Conservation (phyloP, 2,797 vertebrate genomes). For the Helarctos malayanus region DNA sequence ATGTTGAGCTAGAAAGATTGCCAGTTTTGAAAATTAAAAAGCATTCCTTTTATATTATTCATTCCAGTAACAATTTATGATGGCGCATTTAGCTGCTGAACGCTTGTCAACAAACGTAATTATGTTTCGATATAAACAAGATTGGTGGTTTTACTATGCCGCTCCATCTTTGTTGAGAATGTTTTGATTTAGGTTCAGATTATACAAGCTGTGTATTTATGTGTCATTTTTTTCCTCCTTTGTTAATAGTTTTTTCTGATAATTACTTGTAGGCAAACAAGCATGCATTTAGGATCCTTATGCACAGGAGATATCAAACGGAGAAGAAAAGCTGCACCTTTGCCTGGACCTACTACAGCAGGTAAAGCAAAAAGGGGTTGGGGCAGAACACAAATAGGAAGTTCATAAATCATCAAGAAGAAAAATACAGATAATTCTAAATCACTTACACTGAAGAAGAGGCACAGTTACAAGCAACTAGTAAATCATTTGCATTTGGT, state of each 20-base stretch:
- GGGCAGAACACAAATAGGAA: slow-evolving; percentile 32
- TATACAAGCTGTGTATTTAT: slow-evolving; percentile 87
- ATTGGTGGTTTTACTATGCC: slow-evolving; percentile 93
- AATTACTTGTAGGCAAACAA: slow-evolving; percentile 97
- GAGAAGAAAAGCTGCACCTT: slow-evolving; percentile 97
- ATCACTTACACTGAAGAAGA: neutral
- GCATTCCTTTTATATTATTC: slow-evolving; percentile 95
- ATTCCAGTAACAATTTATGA: slow-evolving; percentile 96
- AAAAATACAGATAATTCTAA: slow-evolving; percentile 64
- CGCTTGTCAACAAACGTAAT: slow-evolving; percentile 96
- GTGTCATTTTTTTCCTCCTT: slow-evolving; percentile 83
- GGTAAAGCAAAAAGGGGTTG: slow-evolving; percentile 89
- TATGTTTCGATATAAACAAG: slow-evolving; percentile 97
- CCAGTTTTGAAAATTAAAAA: slow-evolving; percentile 97
- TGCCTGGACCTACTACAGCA: slow-evolving; percentile 92
- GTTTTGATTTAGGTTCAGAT: slow-evolving; percentile 89
- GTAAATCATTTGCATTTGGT: neutral
- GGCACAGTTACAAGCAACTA: neutral
- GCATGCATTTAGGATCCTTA: slow-evolving; percentile 97
- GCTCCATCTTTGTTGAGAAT: slow-evolving; percentile 88
- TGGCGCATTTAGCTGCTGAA: slow-evolving; percentile 93
- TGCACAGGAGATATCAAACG: slow-evolving; percentile 99
- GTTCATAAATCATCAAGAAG: slow-evolving; percentile 66
- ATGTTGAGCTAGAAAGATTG: slow-evolving; percentile 93
- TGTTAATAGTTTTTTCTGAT: slow-evolving; percentile 90